Evolutionary conservation across 1,140 invertebrate genomes (phyloP), one percentile per base, ranked within the genome.

Genomic region (Calliopsis andreniformis): DNA sequence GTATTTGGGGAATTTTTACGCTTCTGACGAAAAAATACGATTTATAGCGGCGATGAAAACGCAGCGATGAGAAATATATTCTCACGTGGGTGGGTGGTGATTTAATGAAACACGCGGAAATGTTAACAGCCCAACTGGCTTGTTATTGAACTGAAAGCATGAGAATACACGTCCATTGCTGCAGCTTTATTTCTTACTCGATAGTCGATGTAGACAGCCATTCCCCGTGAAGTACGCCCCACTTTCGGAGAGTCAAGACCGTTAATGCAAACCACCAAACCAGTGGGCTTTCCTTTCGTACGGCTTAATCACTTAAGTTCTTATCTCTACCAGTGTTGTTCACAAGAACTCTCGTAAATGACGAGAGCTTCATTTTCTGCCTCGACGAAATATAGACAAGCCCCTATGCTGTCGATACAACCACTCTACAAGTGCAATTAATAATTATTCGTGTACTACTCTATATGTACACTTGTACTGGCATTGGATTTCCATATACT

Each of bases 201-300:
- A 83, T 83, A 80, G 76, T 73, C 67, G 77, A 83, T 70, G 77
- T 70, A 79, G 81, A 84, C 82, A 83, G 82, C 77, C 83, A 84
- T 84, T 84, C 80, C 71, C 80, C 61, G 77, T 83, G 77, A 84
- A 84, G 79, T 83, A 84, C 77, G 80, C 59, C 72, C 80, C 77
- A 79, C 66, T 83, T 79, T 71, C 77, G 70, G 64, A 25, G 69
- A 79, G 80, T 80, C 82, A 80, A 75, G 82, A 71, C 78, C 83
- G 83, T 85, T 85, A 85, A 85, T 85, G 83, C 79, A 85, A 85
- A 85, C 83, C 83, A 62, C 82, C 79, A 75, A 85, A 84, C 82
- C 71, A 68, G 61, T 51, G 76, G 62, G 58, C 79, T 80, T 71
- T 80, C 73, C 82, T 80, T 84, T 81, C 82, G 75, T 79, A 79